These are phyloP conservation scores for Crotalus tigris DNA, from an alignment of 2,113 vertebrate genomes.

Conservation along the genomic window DNA sequence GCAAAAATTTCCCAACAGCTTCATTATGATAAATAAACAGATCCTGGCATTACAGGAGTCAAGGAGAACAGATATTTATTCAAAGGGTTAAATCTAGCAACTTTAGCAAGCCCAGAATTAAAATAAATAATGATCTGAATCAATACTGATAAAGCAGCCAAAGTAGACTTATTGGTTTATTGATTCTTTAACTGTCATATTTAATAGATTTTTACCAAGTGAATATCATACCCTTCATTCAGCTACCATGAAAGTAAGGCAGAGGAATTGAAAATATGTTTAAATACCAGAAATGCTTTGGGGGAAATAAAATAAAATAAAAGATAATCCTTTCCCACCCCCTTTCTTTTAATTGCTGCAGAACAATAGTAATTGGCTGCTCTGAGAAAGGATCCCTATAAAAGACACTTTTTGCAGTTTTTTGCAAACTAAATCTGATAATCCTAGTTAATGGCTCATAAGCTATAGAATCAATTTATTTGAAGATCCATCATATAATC, in stretches of 20 bases:
- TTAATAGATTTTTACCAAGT: slow-evolving; percentile 36
- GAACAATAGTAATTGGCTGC: background rate
- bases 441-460: background rate
- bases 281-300: slow-evolving; percentile 7
- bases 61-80: slow-evolving; percentile 12
- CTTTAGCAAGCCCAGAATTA: slow-evolving; percentile 35
- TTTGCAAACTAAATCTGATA: background rate
- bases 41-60: background rate
- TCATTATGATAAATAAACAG: background rate
- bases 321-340: background rate
- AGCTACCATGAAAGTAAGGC: background rate
- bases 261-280: slow-evolving; percentile 1
- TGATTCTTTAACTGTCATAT: slow-evolving; percentile 25
- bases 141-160: slow-evolving; percentile 41
- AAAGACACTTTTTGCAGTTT: background rate
- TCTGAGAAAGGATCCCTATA: background rate
- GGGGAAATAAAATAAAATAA: background rate
- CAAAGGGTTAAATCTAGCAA: slow-evolving; percentile 27
- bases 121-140: slow-evolving; percentile 43
- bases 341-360: background rate
- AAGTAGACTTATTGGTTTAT: slow-evolving; percentile 14
- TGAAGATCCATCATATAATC: background rate
- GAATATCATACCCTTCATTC: slow-evolving; percentile 12
- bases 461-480: background rate
- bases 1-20: slow-evolving; percentile 8